phyloP scores from a whole-genome alignment of 2,888 invertebrate genomes.

The Carabus problematicus region DNA sequence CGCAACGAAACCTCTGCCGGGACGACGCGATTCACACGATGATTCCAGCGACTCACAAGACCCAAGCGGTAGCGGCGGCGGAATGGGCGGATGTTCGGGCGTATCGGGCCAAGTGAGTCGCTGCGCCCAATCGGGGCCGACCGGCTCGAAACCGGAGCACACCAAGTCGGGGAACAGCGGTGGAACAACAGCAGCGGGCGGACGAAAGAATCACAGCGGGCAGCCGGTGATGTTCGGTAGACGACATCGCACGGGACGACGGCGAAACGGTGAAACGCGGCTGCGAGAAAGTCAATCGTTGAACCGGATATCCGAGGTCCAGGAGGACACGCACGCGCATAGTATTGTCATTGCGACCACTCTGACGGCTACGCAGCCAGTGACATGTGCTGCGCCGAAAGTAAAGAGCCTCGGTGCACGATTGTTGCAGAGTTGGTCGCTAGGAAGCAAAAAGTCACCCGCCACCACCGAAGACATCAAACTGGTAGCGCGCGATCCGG shows the following conservation, averaged over 20 bases:
- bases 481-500: conserved; percentile 41
- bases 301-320: conserved; percentile 86
- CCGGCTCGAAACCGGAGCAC: conserved; percentile 43
- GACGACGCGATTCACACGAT: conserved; percentile 80
- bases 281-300: conserved; percentile 84
- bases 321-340: conserved; percentile 68
- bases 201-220: conserved; percentile 53
- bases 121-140: conserved; percentile 24
- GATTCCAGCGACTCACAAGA: conserved; percentile 87
- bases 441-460: conserved; percentile 30
- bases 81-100: conserved; percentile 57
- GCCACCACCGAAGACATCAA: conserved; percentile 44
- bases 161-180: conserved; percentile 39
- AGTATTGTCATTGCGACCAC: conserved; percentile 54
- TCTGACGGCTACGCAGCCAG: conserved; percentile 53
- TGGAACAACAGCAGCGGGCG: conserved; percentile 44
- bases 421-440: conserved; percentile 59
- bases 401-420: conserved; percentile 63
- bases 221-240: conserved; percentile 59
- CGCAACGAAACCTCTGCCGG: conserved; percentile 66
- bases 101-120: conserved; percentile 36
- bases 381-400: conserved; percentile 54
- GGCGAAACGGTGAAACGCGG: conserved; percentile 68
- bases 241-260: conserved; percentile 64
- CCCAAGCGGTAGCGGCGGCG: conserved; percentile 63